Evolutionary conservation across 2,797 vertebrate genomes (phyloP), one percentile per base, ranked within the genome.

Genomic region (Cryptoblepharus egeriae): DNA sequence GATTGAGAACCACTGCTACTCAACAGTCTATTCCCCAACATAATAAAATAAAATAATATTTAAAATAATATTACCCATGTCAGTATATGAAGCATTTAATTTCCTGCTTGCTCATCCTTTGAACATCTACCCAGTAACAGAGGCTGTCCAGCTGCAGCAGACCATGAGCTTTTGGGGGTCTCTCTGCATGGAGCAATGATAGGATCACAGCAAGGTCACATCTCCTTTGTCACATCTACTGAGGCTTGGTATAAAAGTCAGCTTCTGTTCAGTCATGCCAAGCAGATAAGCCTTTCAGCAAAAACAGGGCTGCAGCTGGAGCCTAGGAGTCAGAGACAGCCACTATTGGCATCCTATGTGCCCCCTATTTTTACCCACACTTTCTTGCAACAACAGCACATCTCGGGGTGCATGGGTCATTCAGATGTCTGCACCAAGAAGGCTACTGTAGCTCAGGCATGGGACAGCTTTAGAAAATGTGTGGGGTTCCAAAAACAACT

Each of bases 31-130:
- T 90, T 35, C 78, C 74, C 85, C 81, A 83, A 77, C 16, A 1
- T 68, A 83, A 64, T 22, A 7, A 10, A 80, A 88, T 85, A 81
- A 70, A 89, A 45, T 68, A 79, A 61, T 12, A 10, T 81, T 89
- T 85, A 81, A 70, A 89, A 45, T 68, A 79, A 61, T 37, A 55
- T 85, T 78, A 73, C 16, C 74, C 57, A 83, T 81, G 37, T 35
- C 60, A 81, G 79, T 84, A 45, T 88, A 78, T 89, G 88, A 86
- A 90, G 81, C 4, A 13, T 90, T 92, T 84, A 85, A 87, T 88
- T 86, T 88, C 83, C 90, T 83, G 69, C 69, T 85, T 86, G 74
- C 82, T 79, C 24, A 42, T 80, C 81, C 76, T 5, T 4, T 63
- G 30, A 7, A 77, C 74, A 75, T 67, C 64, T 79, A 39, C 73